Percentiles rank a stretch among this genome's conserved stretches.
Conservation (phyloP, 1,140 invertebrate genomes). For the Rhopalosiphum padi region DNA sequence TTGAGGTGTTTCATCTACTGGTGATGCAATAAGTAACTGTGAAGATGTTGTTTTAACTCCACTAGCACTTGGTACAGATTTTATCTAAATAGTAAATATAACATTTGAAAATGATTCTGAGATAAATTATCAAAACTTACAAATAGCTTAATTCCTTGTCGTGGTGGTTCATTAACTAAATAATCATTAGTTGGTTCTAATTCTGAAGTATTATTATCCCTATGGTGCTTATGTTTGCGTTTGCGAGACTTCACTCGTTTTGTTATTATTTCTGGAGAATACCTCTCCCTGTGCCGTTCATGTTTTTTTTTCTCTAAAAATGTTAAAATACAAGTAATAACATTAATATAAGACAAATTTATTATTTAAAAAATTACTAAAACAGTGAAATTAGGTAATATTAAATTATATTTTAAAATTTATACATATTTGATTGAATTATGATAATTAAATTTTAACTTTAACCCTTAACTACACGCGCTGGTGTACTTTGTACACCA, state of each 20-base stretch:
- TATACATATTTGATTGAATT: not conserved
- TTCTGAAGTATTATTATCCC: conserved; percentile 72
- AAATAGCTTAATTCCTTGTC: conserved; percentile 74
- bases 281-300: conserved; percentile 33
- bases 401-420: not conserved
- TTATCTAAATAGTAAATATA: conserved; percentile 69
- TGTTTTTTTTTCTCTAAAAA: conserved; percentile 58
- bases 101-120: not conserved
- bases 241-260: conserved; percentile 66
- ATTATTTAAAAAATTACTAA: not conserved
- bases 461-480: no score
- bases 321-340: not conserved
- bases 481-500: no score
- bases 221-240: conserved; percentile 72
- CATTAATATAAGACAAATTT: not conserved
- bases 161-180: conserved; percentile 66
- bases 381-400: not conserved
- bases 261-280: conserved; percentile 50
- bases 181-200: conserved; percentile 65
- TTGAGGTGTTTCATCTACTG: conserved; percentile 58
- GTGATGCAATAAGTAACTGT: conserved; percentile 45
- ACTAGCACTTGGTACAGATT: conserved; percentile 79
- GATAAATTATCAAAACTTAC: conserved; percentile 64
- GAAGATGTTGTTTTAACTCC: conserved; percentile 56
- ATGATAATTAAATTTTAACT: not conserved